Base-by-base conservation (phyloP, 1,140 invertebrate species). In the Lordiphosa collinella region DNA sequence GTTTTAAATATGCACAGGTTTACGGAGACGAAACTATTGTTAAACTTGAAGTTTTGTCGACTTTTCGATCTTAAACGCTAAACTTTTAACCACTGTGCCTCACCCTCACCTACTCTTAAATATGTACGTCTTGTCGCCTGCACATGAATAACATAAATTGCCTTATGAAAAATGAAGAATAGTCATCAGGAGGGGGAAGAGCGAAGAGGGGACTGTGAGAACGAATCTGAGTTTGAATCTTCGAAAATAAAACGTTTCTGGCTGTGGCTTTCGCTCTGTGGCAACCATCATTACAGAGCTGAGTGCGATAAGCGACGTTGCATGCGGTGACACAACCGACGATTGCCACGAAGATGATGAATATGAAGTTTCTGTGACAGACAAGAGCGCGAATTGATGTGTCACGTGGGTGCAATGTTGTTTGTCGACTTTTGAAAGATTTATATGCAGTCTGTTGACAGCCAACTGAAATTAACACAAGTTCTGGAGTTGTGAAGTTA, bases 281-380 rank as follows among this genome's bases (percentile, higher is more conserved):
- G 32, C 43, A 56, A 65, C 73, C 71, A 79, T 85, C 79, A 85
- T 85, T 85, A 74, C 55, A 74, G 49, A 73, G 79, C 56, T 86
- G 79, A 85, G 65, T 43, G 40, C 80, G 80, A 85, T 85, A 85
- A 85, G 79, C 79, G 73, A 78, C 70, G 80, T 75, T 82, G 60
- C 82, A 82, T 86, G 82, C 56, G 61, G 61, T 62, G 82, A 71
- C 82, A 69, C 57, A 78, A 48, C 65, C 62, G 82, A 86, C 76
- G 61, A 86, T 86, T 86, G 82, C 82, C 78, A 62, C 60, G 7
- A 25, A 25, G 41, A 65, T 86, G 82, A 86, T 78, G 73, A 32
- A 76, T 76, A 46, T 52, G 40, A 36, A 36, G 6, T 25, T 7
- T 35, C 34, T 35, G 16, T 35, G 13, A 38, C 35, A 54, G 49